phyloP scores from a whole-genome alignment of 2,113 vertebrate species.

The Solenodon paradoxus region DNA sequence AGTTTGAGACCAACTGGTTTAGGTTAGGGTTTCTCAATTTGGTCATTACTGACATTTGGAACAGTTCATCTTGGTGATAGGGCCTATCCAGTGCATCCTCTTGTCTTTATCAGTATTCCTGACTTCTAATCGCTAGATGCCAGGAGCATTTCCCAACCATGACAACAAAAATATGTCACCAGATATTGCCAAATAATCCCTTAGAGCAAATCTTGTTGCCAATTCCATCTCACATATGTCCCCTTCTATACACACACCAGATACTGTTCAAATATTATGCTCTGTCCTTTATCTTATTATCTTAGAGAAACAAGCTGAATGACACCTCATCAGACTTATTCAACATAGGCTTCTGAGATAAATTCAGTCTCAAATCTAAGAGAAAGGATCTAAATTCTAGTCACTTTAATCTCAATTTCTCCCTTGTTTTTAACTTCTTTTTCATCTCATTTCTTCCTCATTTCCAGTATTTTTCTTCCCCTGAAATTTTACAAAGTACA shows the following conservation, averaged over 20 bases:
- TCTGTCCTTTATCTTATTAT: background rate
- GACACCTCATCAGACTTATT: background rate
- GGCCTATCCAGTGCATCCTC: rapidly evolving
- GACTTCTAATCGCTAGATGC: background rate
- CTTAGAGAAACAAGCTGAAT: background rate
- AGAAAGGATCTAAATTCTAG: background rate
- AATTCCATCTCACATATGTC: rapidly evolving
- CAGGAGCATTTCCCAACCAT: too few relatives aligned
- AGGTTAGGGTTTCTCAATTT: background rate
- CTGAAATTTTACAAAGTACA: background rate
- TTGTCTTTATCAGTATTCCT: background rate
- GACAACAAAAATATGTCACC: background rate
- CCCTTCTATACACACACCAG: background rate
- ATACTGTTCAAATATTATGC: background rate
- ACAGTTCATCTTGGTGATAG: background rate
- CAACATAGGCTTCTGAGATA: background rate
- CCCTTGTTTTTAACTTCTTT: background rate
- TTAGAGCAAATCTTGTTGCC: background rate
- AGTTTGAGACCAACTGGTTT: background rate
- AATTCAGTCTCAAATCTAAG: background rate
- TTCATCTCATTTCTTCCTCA: background rate
- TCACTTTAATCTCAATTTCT: background rate
- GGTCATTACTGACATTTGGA: background rate
- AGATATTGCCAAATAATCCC: background rate
- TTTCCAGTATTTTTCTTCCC: background rate